Conservation (phyloP, 2,888 invertebrate species). For the Branchinecta sandiegonensis region DNA sequence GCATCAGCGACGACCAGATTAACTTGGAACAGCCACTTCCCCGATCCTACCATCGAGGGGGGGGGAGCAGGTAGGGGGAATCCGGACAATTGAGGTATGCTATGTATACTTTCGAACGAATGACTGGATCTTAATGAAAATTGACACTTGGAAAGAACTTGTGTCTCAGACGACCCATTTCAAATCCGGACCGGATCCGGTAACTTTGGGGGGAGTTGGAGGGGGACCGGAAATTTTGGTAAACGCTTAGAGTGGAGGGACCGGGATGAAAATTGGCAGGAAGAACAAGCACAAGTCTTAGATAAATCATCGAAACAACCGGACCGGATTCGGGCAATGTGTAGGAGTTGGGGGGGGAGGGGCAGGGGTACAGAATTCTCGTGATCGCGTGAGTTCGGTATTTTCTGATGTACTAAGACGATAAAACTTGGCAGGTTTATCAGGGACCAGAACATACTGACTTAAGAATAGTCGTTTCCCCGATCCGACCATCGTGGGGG, state of each 20-base stretch:
- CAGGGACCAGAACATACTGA: no score
- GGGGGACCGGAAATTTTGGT: not conserved
- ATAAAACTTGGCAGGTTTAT: no score
- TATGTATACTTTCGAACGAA: no score
- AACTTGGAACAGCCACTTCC: no score
- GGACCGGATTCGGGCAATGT: not conserved
- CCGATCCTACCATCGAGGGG: not conserved
- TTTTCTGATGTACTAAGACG: no score
- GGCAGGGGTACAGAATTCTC: no score
- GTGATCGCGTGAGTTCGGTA: no score
- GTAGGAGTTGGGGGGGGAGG: not conserved
- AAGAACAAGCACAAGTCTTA: not conserved
- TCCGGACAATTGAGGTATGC: not conserved
- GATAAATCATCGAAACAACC: not conserved
- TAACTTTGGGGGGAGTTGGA: not conserved
- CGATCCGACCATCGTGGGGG: no score
- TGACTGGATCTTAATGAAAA: not conserved
- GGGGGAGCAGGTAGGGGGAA: not conserved
- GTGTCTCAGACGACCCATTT: conserved; percentile 5
- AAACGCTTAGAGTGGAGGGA: conserved; percentile 14
- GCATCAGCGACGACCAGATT: no score
- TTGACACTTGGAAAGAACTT: not conserved
- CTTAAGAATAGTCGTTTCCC: no score
- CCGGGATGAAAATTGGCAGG: not conserved
- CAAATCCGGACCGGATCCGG: not conserved